Percentiles rank a stretch among this genome's conserved stretches.
phyloP scores from a whole-genome alignment of 2,113 vertebrate genomes.

The Anas platyrhynchos region DNA sequence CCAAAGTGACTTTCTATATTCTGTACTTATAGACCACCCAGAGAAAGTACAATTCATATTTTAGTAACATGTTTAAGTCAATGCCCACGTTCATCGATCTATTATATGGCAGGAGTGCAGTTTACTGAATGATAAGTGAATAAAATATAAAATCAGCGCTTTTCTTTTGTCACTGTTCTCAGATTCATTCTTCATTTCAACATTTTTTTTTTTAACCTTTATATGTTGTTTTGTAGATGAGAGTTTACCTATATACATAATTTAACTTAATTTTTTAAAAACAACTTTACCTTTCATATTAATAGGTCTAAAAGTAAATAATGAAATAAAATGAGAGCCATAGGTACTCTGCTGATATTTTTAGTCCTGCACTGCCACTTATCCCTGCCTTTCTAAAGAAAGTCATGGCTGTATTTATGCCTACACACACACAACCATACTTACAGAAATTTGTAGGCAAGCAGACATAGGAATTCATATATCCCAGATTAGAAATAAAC shows the following conservation, averaged over 20 bases:
- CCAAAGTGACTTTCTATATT: background rate
- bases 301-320: background rate
- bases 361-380: background rate
- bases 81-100: background rate
- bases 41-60: background rate
- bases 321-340: background rate
- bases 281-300: background rate
- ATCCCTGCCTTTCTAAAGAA: background rate
- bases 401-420: background rate
- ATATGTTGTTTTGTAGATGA: background rate
- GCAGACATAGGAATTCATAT: background rate
- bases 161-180: background rate
- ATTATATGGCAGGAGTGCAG: background rate
- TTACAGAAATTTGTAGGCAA: background rate
- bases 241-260: background rate
- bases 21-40: background rate
- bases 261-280: background rate
- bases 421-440: background rate
- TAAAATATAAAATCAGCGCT: background rate
- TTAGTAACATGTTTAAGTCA: background rate
- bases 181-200: background rate
- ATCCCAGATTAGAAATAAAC: background rate
- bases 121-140: background rate
- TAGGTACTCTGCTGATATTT: background rate
- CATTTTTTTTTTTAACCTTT: background rate